phyloP scores from a whole-genome alignment of 2,888 invertebrate species.

The Nomada hirtipes region DNA sequence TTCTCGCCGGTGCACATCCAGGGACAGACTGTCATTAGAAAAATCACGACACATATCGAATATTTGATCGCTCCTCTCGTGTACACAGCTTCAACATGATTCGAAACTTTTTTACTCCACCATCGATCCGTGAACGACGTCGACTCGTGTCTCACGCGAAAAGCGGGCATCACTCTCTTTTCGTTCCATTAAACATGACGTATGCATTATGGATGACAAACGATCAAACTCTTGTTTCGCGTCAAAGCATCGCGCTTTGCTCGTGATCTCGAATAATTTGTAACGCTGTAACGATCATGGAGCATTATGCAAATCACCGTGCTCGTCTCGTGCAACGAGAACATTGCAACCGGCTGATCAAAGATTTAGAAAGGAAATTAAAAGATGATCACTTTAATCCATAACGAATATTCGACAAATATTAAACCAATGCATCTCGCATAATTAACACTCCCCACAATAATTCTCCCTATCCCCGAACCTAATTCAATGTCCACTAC shows the following conservation, averaged over 20 bases:
- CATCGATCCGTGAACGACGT: conserved; percentile 8
- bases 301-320: conserved; percentile 24
- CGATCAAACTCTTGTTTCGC: conserved; percentile 40
- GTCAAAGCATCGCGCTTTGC: conserved; percentile 13
- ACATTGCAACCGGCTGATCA: not conserved
- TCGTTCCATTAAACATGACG: conserved; percentile 37
- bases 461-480: too few species aligned
- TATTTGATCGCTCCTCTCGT: too few species aligned
- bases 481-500: too few species aligned
- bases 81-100: not conserved
- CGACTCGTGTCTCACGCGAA: not conserved
- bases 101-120: not conserved
- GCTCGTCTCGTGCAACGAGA: not conserved
- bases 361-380: not conserved
- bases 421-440: too few species aligned
- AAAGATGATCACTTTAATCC: too few species aligned
- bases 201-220: conserved; percentile 33
- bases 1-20: not conserved
- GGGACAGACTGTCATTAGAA: conserved; percentile 20
- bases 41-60: conserved; percentile 9
- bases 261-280: conserved; percentile 41
- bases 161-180: conserved; percentile 10
- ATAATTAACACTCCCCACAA: too few species aligned
- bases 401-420: too few species aligned
- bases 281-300: conserved; percentile 22